Evolutionary conservation across 1,140 invertebrate species (phyloP).

Genomic region (Chionoecetes opilio): DNA sequence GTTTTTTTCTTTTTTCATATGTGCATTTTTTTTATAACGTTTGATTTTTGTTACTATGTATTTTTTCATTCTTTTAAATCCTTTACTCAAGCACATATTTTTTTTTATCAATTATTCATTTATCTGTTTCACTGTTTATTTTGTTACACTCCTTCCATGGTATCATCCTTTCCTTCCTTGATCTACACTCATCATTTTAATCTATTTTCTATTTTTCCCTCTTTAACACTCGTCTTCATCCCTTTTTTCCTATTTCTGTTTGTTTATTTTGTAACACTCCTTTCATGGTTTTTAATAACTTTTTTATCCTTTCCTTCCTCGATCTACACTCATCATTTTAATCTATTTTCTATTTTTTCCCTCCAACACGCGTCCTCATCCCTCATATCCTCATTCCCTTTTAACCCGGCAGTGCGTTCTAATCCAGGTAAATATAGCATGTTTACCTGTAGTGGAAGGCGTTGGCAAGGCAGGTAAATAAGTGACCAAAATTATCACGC

Average conservation of each 20-base stretch:
- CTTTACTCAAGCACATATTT: too few species aligned
- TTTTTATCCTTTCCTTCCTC: not conserved
- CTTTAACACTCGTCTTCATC: not conserved
- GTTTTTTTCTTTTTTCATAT: too few species aligned
- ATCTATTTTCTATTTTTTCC: not conserved
- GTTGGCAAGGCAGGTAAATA: not conserved
- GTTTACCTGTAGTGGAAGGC: not conserved
- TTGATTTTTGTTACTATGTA: too few species aligned
- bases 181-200: not conserved
- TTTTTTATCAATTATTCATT: too few species aligned
- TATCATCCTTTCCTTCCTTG: too few species aligned
- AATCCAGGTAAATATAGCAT: not conserved
- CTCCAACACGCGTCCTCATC: not conserved
- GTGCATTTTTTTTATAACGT: too few species aligned
- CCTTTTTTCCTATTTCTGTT: not conserved
- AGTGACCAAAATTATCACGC: not conserved
- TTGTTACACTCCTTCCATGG: too few species aligned
- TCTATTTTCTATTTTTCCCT: not conserved
- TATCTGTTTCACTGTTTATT: too few species aligned
- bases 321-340: not conserved
- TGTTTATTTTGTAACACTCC: slow-evolving; percentile 33
- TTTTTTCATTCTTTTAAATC: too few species aligned
- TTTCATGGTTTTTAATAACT: not conserved
- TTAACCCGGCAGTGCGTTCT: not conserved
- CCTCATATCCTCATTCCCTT: too few species aligned